Percentiles rank a stretch among this genome's conserved stretches.
These are phyloP conservation scores for Ginglymostoma cirratum DNA, from an alignment of 2,113 vertebrate species.

Conservation along the genomic window DNA sequence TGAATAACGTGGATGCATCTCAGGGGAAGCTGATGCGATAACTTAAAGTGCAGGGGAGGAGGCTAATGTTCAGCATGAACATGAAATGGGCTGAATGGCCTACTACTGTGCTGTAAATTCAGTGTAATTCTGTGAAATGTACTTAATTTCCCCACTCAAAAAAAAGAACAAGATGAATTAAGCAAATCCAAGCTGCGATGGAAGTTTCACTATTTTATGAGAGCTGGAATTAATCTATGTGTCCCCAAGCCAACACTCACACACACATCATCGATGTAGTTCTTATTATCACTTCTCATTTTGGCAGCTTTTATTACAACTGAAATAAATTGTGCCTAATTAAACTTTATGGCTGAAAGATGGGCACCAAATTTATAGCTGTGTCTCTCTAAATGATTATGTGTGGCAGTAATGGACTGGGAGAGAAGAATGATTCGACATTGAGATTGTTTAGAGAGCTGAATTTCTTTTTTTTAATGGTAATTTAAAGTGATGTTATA, in stretches of 20 bases:
- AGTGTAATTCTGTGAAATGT: background rate
- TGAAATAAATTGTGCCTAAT: constrained; percentile 36
- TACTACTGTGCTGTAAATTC: background rate
- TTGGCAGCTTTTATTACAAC: constrained; percentile 19
- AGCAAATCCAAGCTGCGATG: background rate
- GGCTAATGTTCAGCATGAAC: background rate
- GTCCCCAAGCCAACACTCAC: background rate
- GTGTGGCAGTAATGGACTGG: constrained; percentile 37
- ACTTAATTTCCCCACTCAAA: background rate
- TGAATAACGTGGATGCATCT: background rate
- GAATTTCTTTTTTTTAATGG: constrained; percentile 17
- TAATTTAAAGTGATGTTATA: background rate
- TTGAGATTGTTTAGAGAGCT: constrained; percentile 7
- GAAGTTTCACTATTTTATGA: background rate
- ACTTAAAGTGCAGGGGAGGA: background rate
- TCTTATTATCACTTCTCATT: constrained; percentile 6
- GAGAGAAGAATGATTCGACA: constrained; percentile 18
- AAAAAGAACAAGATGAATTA: background rate
- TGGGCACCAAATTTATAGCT: constrained; percentile 19
- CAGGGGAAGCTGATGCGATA: background rate
- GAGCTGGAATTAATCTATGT: background rate
- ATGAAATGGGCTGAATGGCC: background rate
- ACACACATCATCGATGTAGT: background rate
- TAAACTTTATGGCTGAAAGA: constrained; percentile 36
- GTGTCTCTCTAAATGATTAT: constrained; percentile 30